Evolutionary conservation across 2,888 invertebrate species (phyloP), one percentile per base, ranked within the genome.

Genomic region (Stenichneumon culpator): DNA sequence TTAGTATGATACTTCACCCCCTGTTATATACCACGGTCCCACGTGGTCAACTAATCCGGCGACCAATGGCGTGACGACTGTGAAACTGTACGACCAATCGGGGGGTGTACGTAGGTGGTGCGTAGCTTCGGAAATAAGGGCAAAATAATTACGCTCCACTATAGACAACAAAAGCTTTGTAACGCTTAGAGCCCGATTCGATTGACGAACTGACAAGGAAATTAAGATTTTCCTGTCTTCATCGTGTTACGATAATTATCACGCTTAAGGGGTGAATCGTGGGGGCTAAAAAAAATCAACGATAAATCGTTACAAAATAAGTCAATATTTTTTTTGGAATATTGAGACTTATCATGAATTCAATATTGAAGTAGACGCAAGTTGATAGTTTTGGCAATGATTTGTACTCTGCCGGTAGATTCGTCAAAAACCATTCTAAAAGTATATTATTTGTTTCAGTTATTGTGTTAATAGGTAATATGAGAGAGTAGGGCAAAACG

Each of bases 41-140:
- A 93, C 94, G 93, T 94, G 94, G 93, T 93, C 57, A 91, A 91
- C 87, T 93, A 92, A 93, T 93, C 92, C 91, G 91, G 83, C 87
- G 89, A 87, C 94, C 94, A 94, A 94, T 93, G 81, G 88, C 84
- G 83, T 84, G 69, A 54, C 79, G 65, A 86, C 88, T 88, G 89
- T 89, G 89, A 86, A 80, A 74, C 78, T 47, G 77, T 85, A 65
- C 86, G 82, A 79, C 93, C 93, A 93, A 93, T 93, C 79, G 87
- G 86, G 79, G 79, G 86, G 90, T 91, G 91, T 91, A 92, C 91
- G 90, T 67, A 65, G 77, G 32, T 25, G 77, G 32, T 67, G n/a
- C 92, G 89, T 90, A 90, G 88, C 90, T 91, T 91, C 67, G 86
- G 89, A 90, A 92, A 92, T 92, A 92, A 92, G 92, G 92, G 89